Conservation (phyloP, 2,888 invertebrate genomes). For the Clepsis dumicolana region DNA sequence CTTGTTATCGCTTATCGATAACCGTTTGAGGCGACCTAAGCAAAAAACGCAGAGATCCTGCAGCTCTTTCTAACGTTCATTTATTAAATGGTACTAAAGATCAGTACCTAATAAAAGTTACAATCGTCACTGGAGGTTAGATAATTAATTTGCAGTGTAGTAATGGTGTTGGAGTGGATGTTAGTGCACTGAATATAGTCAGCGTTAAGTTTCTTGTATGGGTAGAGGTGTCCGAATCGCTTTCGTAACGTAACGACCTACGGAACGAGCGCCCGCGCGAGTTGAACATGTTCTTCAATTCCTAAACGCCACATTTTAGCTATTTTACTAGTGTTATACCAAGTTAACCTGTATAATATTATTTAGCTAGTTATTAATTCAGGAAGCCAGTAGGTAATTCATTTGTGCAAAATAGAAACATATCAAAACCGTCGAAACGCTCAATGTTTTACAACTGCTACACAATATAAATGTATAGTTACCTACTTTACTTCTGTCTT, state of each 20-base stretch:
- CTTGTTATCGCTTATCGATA: slow-evolving; percentile 14
- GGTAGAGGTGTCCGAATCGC: not conserved
- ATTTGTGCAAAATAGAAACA: no score
- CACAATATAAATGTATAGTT: no score
- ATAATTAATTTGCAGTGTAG: not conserved
- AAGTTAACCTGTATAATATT: no score
- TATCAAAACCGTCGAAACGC: no score
- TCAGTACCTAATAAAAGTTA: not conserved
- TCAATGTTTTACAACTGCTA: no score
- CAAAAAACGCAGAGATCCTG: not conserved
- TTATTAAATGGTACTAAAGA: not conserved
- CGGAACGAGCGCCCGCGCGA: not conserved
- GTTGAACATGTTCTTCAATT: not conserved
- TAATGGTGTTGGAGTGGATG: not conserved
- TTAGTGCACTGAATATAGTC: not conserved
- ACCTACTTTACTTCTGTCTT: no score
- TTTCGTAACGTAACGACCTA: not conserved
- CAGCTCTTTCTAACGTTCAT: slow-evolving; percentile 3
- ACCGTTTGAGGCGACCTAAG: slow-evolving; percentile 1
- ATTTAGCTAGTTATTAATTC: no score
- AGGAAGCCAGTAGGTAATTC: no score
- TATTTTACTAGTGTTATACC: not conserved
- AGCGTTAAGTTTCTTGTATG: not conserved
- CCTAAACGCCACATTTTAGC: no score
- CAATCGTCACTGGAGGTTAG: not conserved